Evolutionary conservation across 2,113 vertebrate genomes (phyloP), one percentile per base, ranked within the genome.

Genomic region (Ochotona princeps): DNA sequence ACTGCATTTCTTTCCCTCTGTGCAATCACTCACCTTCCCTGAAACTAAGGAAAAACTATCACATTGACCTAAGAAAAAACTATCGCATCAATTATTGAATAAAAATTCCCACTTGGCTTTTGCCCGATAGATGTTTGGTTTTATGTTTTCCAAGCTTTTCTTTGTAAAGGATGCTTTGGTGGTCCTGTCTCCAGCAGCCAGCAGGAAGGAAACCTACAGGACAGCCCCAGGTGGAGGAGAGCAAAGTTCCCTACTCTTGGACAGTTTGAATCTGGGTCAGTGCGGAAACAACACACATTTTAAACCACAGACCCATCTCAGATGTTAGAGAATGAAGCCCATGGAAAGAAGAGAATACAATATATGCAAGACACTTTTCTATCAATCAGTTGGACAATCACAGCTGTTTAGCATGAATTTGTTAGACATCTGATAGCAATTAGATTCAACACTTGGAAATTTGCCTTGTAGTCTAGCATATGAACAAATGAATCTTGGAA

Each of bases 161-260:
- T 74, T 88, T 79, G 65, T 21, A 25, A 83, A 85, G 57, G 74
- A 79, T 60, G 32, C 60, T 51, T 72, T 67, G 84, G 63, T 65
- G 38, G 4, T 90, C 70, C 57, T 85, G 92, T 97, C 98, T 98
- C 97, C 35, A 7, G 95, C 92, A 88, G 82, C n/a, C 82, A 75
- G 8, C 91, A 98, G 97, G 97, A 98, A 98, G 98, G 98, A 98
- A 98, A 96, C 96, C 97, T 98, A 97, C 91, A 95, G 93, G 96
- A 97, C 97, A 96, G 97, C 96, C 96, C 95, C 38, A 57, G 87
- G 73, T 86, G 65, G 94, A 38, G 84, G 65, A 94, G 38, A 94
- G 38, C 78, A 66, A 97, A 51, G 83, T 94, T 57, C 9, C 90
- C 44, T 81, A 92, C 7, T 94, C 80, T 96, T 87, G 94, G 28